Evolutionary conservation across 2,113 vertebrate genomes (phyloP).

Genomic region (Condylura cristata): DNA sequence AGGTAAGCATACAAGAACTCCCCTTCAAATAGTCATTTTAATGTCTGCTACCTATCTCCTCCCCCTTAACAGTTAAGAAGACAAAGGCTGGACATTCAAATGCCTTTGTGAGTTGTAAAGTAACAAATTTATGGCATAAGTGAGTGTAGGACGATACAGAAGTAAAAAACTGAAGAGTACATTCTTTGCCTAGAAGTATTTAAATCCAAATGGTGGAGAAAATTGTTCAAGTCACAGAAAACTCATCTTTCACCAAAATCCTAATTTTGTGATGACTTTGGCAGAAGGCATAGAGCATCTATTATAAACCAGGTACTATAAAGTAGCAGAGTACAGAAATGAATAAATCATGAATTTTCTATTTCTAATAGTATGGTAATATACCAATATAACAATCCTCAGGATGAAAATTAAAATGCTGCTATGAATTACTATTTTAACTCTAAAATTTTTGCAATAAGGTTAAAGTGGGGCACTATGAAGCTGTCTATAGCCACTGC

Average conservation of each 20-base stretch:
- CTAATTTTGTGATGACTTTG: slow-evolving; percentile 32
- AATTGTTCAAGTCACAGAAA: slow-evolving; percentile 9
- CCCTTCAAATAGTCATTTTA: not conserved
- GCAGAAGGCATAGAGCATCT: not conserved
- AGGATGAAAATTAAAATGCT: slow-evolving; percentile 27
- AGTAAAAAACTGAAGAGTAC: not conserved
- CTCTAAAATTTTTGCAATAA: slow-evolving; percentile 35
- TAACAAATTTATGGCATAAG: slow-evolving; percentile 24
- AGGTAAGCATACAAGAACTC: slow-evolving; percentile 80
- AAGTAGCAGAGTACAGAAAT: not conserved
- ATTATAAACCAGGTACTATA: not conserved
- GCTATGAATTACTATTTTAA: not conserved
- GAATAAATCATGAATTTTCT: not conserved
- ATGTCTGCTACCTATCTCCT: not conserved
- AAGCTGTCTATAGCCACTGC: no score
- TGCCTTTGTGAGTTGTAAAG: not conserved
- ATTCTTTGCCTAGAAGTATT: slow-evolving; percentile 1
- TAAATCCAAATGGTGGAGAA: not conserved
- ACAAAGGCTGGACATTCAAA: not conserved
- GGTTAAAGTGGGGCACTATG: no score
- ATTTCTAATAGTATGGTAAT: not conserved
- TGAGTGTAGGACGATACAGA: not conserved
- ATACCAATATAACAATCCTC: not conserved
- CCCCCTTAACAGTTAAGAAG: not conserved
- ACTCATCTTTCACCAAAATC: not conserved